Evolutionary conservation across 53 echinoderm and acorn worm genomes (phyloP), one percentile per base, ranked within the genome.

Genomic region (Paelopatides confundens): DNA sequence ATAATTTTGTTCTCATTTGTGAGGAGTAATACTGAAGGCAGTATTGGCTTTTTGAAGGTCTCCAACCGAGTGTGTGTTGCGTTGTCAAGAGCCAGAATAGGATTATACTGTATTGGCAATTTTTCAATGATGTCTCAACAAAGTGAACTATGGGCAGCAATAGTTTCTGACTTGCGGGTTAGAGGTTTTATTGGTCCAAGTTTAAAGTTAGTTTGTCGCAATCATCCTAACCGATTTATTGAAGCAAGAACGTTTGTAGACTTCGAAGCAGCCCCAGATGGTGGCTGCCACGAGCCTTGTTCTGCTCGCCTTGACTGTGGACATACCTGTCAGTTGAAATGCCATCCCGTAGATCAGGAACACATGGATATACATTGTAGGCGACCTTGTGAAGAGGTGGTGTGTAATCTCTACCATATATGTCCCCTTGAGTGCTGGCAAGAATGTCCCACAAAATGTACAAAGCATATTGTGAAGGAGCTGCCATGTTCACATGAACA

Each of bases 281-380:
- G 96, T 15, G 96, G 96, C 23, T 96, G 96, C 32, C 37, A 49
- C 2, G 38, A 79, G n/a, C 87, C 93, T 1, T 95, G 95, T 67
- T 32, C 46, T 3, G 74, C 85, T 46, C 64, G 52, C 15, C 63
- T 94, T 9, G 31, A 51, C 11, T 93, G 95, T 64, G 92, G 92
- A 18, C 95, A 95, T 43, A 54, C 31, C 0, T 95, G 95, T 51
- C 65, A 34, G 10, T 21, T 24, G 13, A 86, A 66, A 29, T 95
- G 95, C 52, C 94, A 94, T 35, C 90, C 92, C 6, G 29, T 28
- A 28, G 94, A 94, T 62, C 35, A 26, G 4, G 33, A 90, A 27
- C 94, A 94, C 87, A 15, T 21, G 13, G 15, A 77, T 69, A 70
- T 71, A 32, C 30, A n/a, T 9, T 94, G 93, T 35, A 47, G 23